Evolutionary conservation across 2,113 vertebrate species (phyloP), one percentile per base, ranked within the genome.

Genomic region (Amblyopsis rosae): DNA sequence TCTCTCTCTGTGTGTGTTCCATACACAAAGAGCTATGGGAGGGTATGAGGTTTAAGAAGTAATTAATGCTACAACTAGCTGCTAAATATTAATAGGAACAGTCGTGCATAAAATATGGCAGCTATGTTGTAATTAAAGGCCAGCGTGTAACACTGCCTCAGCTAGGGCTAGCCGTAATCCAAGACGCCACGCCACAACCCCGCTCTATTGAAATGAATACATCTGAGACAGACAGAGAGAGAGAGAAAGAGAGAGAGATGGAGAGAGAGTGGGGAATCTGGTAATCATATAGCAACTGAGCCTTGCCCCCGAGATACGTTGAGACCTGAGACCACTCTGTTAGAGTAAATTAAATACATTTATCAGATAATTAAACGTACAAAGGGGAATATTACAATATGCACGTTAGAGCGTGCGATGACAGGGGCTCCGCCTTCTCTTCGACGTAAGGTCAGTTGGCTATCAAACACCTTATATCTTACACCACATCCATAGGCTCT

Each of bases 61-160:
- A 96, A 98, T 98, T 97, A 98, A 98, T 96, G 95, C 95, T 93
- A 95, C 95, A 95, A 94, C 95, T 95, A 95, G 94, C 93, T 95
- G 91, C 94, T 96, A 95, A 97, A 97, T 98, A 97, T 97, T 97
- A 98, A 98, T 95, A 95, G 91, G 93, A 94, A 95, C 90, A 93
- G 94, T 93, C 94, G 92, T 95, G 94, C 94, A 96, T 98, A 96
- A 98, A 96, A 98, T 95, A 95, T 96, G 93, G 94, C 92, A 88
- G 95, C 94, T 95, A 96, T 92, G 90, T 91, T 93, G 95, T 96
- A 96, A 97, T 97, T 96, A 96, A 95, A 96, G 91, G 92, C 89
- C 92, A 94, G 95, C 95, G 94, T 91, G 89, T 94, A 96, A 96
- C 94, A 92, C 63, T 93, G 89, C 88, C 62, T 49, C 57, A 61